Percentiles rank a stretch among this genome's conserved stretches.
These are phyloP conservation scores for Aleiodes testaceus DNA, from an alignment of 2,888 invertebrate genomes.

Conservation along the genomic window DNA sequence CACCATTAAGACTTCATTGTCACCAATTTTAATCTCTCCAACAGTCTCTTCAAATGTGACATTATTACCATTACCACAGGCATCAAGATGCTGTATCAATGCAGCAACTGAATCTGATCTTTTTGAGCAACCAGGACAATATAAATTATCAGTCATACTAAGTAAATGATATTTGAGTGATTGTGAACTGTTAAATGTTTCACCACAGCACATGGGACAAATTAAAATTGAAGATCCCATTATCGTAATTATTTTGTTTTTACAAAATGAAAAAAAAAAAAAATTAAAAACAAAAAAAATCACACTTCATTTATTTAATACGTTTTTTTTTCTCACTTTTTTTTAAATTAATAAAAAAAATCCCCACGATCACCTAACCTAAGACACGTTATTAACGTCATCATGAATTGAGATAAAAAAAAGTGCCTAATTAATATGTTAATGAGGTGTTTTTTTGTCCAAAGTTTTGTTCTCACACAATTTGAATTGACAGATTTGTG, in stretches of 20 bases:
- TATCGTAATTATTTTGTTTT: slow-evolving; percentile 31
- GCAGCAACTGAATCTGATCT: slow-evolving; percentile 75
- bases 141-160: slow-evolving; percentile 76
- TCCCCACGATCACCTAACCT: neutral
- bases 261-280: slow-evolving; percentile 6
- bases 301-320: slow-evolving; percentile 28
- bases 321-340: neutral
- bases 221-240: slow-evolving; percentile 75
- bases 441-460: neutral
- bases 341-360: slow-evolving; percentile 5
- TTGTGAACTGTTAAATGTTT: slow-evolving; percentile 76
- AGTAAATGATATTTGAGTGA: slow-evolving; percentile 75
- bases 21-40: slow-evolving; percentile 18
- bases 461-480: neutral
- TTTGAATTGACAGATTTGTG: slow-evolving; percentile 39
- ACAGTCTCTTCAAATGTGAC: slow-evolving; percentile 3
- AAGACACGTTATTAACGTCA: slow-evolving; percentile 17
- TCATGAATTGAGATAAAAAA: neutral
- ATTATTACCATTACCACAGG: slow-evolving; percentile 59
- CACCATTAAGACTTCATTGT: slow-evolving; percentile 39
- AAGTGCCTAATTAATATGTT: slow-evolving; percentile 11
- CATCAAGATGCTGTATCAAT: slow-evolving; percentile 77
- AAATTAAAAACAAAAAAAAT: slow-evolving; percentile 28
- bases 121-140: slow-evolving; percentile 77
- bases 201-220: slow-evolving; percentile 81